phyloP scores from a whole-genome alignment of 2,113 vertebrate genomes.

The Psephotus haematonotus region DNA sequence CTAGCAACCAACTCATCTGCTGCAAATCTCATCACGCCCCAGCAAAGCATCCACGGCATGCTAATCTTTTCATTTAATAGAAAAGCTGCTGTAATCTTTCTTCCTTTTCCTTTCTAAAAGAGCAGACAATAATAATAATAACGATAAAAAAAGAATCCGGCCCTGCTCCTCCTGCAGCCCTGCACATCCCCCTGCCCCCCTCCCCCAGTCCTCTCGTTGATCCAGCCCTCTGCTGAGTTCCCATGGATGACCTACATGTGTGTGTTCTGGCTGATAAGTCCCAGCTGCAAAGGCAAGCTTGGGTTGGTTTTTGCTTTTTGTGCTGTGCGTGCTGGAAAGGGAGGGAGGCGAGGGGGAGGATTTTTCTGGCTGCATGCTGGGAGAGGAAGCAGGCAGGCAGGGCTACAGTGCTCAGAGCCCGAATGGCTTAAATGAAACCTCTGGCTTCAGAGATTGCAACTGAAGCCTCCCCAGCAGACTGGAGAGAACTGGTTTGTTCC shows the following conservation, averaged over 20 bases:
- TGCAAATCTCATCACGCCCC: slow-evolving; percentile 75
- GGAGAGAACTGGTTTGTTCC: slow-evolving; percentile 45
- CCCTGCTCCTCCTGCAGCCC: not conserved
- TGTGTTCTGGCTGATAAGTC: slow-evolving; percentile 62
- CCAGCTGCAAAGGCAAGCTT: slow-evolving; percentile 49
- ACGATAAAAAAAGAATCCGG: slow-evolving; percentile 21
- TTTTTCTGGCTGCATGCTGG: slow-evolving; percentile 34
- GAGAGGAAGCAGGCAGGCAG: slow-evolving; percentile 18
- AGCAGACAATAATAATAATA: slow-evolving; percentile 50
- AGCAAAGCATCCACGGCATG: slow-evolving; percentile 66
- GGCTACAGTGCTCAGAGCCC: not conserved
- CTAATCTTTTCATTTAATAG: slow-evolving; percentile 65
- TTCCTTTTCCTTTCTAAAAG: slow-evolving; percentile 61
- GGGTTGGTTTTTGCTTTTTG: slow-evolving; percentile 12
- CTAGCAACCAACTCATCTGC: slow-evolving; percentile 75
- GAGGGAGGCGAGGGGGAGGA: not conserved
- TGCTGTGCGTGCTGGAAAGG: not conserved
- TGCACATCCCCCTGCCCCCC: not conserved
- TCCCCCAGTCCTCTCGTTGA: not conserved
- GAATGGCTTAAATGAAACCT: not conserved
- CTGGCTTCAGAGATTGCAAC: slow-evolving; percentile 27
- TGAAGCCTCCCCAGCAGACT: slow-evolving; percentile 18
- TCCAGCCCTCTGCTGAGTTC: slow-evolving; percentile 29
- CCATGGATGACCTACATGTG: slow-evolving; percentile 60
- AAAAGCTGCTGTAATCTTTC: slow-evolving; percentile 68